These are phyloP conservation scores for Acanthopleura granulata DNA, from an alignment of 2,888 invertebrate genomes.

Conservation along the genomic window DNA sequence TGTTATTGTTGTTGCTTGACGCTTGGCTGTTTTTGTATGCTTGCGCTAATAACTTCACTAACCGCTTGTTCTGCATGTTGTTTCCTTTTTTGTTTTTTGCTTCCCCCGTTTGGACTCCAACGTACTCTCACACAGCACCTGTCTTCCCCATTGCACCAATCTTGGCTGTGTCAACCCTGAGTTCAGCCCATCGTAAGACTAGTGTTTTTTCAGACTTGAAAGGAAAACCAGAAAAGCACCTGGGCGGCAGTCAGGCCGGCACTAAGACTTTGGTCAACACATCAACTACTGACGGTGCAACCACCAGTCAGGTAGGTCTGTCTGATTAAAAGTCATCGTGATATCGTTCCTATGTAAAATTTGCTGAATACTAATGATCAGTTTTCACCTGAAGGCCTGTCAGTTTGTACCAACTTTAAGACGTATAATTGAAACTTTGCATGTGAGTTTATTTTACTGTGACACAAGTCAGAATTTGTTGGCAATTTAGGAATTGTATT, in stretches of 20 bases:
- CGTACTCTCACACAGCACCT: neutral
- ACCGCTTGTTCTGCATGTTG: neutral
- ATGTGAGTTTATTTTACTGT: too few relatives aligned
- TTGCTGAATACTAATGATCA: too few relatives aligned
- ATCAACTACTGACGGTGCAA: constrained; percentile 56
- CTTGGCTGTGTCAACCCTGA: constrained; percentile 41
- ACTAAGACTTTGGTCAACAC: constrained; percentile 50
- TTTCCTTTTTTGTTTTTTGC: neutral
- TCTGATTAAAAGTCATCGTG: too few relatives aligned
- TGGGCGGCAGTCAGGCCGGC: constrained; percentile 44
- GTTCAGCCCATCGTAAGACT: constrained; percentile 55
- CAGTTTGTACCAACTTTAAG: too few relatives aligned
- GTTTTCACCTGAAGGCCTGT: too few relatives aligned
- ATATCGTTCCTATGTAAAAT: too few relatives aligned
- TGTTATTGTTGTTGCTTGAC: neutral
- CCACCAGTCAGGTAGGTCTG: constrained; percentile 58
- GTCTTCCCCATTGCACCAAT: neutral
- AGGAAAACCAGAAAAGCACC: constrained; percentile 54
- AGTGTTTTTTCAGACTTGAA: constrained; percentile 63
- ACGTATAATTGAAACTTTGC: too few relatives aligned
- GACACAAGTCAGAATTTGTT: too few relatives aligned
- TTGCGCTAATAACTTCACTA: neutral
- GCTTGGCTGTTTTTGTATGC: neutral
- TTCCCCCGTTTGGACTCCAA: neutral
- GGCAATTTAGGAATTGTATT: too few relatives aligned